Conservation (phyloP, 2,797 vertebrate genomes). For the Garrulus glandarius region DNA sequence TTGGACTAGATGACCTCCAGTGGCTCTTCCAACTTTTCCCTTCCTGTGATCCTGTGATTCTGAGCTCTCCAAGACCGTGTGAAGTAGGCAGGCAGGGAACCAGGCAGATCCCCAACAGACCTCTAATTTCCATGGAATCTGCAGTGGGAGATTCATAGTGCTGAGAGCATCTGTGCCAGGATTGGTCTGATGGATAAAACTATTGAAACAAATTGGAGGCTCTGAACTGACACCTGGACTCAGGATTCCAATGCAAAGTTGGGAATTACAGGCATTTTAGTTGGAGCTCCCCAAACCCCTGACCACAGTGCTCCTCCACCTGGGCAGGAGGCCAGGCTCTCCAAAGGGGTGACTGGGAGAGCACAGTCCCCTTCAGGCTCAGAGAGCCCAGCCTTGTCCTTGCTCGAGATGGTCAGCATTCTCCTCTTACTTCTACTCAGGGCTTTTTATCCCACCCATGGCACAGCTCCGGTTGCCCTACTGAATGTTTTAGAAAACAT, state of each 20-base stretch:
- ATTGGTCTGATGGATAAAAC: background rate
- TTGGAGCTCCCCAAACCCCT: background rate
- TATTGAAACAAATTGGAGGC: accelerated
- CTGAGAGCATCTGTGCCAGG: background rate
- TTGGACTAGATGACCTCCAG: background rate
- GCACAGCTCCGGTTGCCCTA: slow-evolving; percentile 28
- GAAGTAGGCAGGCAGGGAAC: background rate
- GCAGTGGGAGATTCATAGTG: accelerated
- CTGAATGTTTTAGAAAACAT: slow-evolving; percentile 63
- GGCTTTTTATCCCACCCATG: background rate
- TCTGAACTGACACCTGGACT: background rate
- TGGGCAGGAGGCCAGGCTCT: background rate
- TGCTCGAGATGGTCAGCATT: background rate
- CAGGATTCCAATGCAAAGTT: accelerated
- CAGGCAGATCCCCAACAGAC: background rate
- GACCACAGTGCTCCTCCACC: accelerated
- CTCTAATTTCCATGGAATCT: background rate
- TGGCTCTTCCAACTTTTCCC: background rate
- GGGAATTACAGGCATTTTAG: background rate
- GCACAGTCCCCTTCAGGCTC: background rate
- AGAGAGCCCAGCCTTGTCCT: background rate
- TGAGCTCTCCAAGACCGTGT: accelerated
- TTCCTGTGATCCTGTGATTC: background rate
- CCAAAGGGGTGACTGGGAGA: background rate
- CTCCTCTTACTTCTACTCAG: background rate